Evolutionary conservation across 2,888 invertebrate species (phyloP).

Genomic region (Morpho helenor): DNA sequence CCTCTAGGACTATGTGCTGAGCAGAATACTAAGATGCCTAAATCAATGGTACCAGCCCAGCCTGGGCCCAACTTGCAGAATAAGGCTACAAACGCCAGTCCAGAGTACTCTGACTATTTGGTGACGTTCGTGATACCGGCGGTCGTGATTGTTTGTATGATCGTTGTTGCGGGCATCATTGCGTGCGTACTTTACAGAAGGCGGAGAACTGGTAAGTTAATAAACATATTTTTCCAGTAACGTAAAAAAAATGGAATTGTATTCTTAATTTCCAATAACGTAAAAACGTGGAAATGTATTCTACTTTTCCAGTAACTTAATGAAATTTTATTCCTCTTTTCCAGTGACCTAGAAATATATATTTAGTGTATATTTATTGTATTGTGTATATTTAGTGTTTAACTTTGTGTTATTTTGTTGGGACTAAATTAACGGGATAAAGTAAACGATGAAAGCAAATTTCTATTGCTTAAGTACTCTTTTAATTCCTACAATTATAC

Average conservation of each 20-base stretch:
- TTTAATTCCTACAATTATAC: no score
- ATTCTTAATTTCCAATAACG: no score
- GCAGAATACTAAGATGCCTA: constrained; percentile 59
- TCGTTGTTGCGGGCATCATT: constrained; percentile 90
- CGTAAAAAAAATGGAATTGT: no score
- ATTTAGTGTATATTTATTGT: no score
- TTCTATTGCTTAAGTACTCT: no score
- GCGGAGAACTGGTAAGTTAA: constrained; percentile 88
- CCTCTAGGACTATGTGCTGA: constrained; percentile 80
- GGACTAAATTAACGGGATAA: no score
- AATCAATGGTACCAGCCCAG: constrained; percentile 40
- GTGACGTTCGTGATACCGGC: constrained; percentile 94
- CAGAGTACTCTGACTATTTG: constrained; percentile 77
- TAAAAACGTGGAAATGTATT: background rate
- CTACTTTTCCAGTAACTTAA: no score
- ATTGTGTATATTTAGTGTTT: no score
- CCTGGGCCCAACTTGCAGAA: constrained; percentile 47
- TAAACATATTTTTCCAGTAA: background rate
- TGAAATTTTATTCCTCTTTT: no score
- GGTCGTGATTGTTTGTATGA: constrained; percentile 91
- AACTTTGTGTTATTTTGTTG: no score
- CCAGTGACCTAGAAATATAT: no score
- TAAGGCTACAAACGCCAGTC: constrained; percentile 43
- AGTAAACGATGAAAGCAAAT: no score
- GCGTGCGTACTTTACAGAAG: constrained; percentile 93